phyloP scores from a whole-genome alignment of 2,888 invertebrate species.

The Biston betularia region DNA sequence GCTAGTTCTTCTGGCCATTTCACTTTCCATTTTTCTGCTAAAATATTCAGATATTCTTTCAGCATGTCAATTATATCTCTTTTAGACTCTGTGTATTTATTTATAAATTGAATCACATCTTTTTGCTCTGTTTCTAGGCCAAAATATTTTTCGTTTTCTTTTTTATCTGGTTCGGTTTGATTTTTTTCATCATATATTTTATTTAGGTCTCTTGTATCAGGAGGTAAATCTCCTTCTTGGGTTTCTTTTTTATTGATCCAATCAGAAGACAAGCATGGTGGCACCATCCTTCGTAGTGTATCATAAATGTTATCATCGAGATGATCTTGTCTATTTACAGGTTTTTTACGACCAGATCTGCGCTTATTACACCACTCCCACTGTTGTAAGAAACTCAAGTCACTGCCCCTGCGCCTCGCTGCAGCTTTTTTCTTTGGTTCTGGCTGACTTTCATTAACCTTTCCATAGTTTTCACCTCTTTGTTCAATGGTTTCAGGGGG shows the following conservation, averaged over 20 bases:
- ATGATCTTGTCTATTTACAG: slow-evolving; percentile 84
- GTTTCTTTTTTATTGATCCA: slow-evolving; percentile 71
- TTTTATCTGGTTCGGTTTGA: slow-evolving; percentile 53
- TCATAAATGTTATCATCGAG: slow-evolving; percentile 89
- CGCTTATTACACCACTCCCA: slow-evolving; percentile 92
- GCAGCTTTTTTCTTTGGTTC: slow-evolving; percentile 81
- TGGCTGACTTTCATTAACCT: slow-evolving; percentile 42
- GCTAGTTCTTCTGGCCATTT: slow-evolving; percentile 88
- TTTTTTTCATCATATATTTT: slow-evolving; percentile 85
- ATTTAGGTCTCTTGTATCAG: slow-evolving; percentile 87
- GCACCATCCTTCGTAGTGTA: slow-evolving; percentile 88
- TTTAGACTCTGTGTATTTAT: slow-evolving; percentile 83
- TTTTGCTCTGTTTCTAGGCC: slow-evolving; percentile 87
- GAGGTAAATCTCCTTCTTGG: slow-evolving; percentile 83
- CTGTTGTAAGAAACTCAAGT: slow-evolving; percentile 89
- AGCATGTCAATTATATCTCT: slow-evolving; percentile 87
- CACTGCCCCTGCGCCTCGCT: slow-evolving; percentile 89
- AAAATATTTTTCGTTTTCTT: slow-evolving; percentile 85
- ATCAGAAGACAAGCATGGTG: slow-evolving; percentile 84
- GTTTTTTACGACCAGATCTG: slow-evolving; percentile 80
- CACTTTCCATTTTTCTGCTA: slow-evolving; percentile 87
- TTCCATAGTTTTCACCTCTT: slow-evolving; percentile 47
- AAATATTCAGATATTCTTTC: slow-evolving; percentile 85
- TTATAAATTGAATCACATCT: slow-evolving; percentile 88
- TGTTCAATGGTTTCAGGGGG: slow-evolving; percentile 52